Conservation (phyloP, 2,797 vertebrate species). For the Vipera ursinii region DNA sequence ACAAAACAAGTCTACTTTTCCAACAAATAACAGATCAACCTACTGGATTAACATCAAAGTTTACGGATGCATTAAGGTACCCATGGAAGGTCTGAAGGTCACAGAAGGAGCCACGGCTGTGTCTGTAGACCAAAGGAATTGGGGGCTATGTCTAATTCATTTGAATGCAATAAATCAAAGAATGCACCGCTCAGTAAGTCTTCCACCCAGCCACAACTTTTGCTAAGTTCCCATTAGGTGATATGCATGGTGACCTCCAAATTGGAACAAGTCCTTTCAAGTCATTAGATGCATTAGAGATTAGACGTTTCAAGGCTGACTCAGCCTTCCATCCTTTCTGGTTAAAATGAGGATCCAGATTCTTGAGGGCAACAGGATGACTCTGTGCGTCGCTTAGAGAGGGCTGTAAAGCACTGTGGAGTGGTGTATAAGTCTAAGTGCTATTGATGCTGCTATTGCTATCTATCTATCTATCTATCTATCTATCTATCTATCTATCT, state of each 20-base stretch:
- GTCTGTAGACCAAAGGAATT: background rate
- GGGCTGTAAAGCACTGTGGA: no score
- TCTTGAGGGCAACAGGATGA: no score
- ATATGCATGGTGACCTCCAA: background rate
- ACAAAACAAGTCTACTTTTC: slow-evolving; percentile 16
- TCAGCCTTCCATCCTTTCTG: no score
- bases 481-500: no score
- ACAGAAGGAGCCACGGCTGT: slow-evolving; percentile 16
- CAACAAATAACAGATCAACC: slow-evolving; percentile 17
- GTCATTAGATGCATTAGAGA: background rate
- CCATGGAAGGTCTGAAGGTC: slow-evolving; percentile 12
- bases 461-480: no score
- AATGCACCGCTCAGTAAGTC: slow-evolving; percentile 7
- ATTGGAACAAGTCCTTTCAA: background rate
- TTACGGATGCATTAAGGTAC: background rate
- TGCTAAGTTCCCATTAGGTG: background rate
- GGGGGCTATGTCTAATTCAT: slow-evolving; percentile 28
- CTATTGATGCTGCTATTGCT: no score
- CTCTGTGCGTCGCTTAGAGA: no score
- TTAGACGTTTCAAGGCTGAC: no score
- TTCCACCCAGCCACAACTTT: background rate
- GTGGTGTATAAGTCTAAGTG: no score
- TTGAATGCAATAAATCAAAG: slow-evolving; percentile 1
- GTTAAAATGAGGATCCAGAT: no score
- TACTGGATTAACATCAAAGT: slow-evolving; percentile 13